Evolutionary conservation across 2,888 invertebrate species (phyloP).

Genomic region (Xylota sylvarum): DNA sequence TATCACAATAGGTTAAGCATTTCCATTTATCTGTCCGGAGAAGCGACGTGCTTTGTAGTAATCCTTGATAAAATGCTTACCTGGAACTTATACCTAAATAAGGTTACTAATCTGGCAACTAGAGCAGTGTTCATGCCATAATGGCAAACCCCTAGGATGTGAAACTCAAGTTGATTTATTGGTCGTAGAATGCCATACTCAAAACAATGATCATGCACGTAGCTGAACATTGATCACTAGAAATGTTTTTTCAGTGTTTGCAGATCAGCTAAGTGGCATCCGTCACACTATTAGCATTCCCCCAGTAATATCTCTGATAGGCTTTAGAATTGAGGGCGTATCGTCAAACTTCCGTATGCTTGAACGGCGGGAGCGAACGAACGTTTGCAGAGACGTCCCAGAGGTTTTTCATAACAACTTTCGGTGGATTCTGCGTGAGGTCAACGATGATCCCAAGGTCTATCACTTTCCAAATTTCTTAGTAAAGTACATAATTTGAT

Average conservation of each 20-base stretch:
- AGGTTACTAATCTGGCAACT: no score
- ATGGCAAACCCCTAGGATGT: no score
- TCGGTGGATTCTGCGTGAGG: constrained; percentile 81
- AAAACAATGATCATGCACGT: no score
- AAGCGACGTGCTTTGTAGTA: no score
- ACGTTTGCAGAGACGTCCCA: constrained; percentile 83
- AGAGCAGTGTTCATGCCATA: no score
- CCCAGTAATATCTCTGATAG: constrained; percentile 83
- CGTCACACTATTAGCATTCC: constrained; percentile 87
- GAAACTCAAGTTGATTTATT: no score
- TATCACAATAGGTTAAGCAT: no score
- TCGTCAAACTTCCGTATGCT: constrained; percentile 86
- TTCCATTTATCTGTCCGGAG: no score
- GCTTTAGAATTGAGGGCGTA: constrained; percentile 85
- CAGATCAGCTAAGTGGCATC: constrained; percentile 88
- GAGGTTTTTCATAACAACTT: constrained; percentile 46
- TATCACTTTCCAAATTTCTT: constrained; percentile 86
- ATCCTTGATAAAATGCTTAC: no score
- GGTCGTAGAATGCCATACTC: no score
- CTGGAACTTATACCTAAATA: no score
- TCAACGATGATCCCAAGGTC: constrained; percentile 85
- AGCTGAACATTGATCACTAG: constrained; percentile 88
- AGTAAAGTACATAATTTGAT: constrained; percentile 86
- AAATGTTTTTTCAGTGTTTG: constrained; percentile 84
- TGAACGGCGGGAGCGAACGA: constrained; percentile 87